Evolutionary conservation across 2,113 vertebrate genomes (phyloP).

Genomic region (Lepus europaeus): DNA sequence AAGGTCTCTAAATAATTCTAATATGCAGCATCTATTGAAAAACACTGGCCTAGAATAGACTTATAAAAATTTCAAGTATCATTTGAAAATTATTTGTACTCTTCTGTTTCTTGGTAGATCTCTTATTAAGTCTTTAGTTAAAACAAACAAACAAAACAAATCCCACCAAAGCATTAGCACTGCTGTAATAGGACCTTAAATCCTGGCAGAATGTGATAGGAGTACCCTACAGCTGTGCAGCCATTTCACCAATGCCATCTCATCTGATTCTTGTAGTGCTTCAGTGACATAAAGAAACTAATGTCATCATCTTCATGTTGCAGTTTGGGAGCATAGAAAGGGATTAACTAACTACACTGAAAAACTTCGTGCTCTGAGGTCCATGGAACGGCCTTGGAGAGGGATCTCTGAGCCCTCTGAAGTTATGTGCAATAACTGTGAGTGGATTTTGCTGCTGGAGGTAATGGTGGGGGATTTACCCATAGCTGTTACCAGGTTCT

Average conservation of each 20-base stretch:
- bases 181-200: background rate
- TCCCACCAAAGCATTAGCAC: background rate
- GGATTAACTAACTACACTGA: background rate
- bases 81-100: background rate
- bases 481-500: background rate
- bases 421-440: background rate
- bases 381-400: background rate
- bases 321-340: background rate
- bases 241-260: background rate
- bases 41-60: background rate
- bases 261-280: background rate
- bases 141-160: background rate
- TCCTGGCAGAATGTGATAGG: background rate
- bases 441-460: background rate
- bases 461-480: background rate
- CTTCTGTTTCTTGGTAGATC: slow-evolving; percentile 15
- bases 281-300: background rate
- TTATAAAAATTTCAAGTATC: background rate
- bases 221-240: background rate
- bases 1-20: background rate
- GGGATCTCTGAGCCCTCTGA: background rate
- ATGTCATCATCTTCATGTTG: background rate
- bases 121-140: slow-evolving; percentile 21
- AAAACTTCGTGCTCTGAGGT: background rate
- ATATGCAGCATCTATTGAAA: background rate